Percentiles rank a stretch among this genome's conserved stretches.
Conservation (phyloP, 2,797 vertebrate species). For the Rhabdophis nuchalis region DNA sequence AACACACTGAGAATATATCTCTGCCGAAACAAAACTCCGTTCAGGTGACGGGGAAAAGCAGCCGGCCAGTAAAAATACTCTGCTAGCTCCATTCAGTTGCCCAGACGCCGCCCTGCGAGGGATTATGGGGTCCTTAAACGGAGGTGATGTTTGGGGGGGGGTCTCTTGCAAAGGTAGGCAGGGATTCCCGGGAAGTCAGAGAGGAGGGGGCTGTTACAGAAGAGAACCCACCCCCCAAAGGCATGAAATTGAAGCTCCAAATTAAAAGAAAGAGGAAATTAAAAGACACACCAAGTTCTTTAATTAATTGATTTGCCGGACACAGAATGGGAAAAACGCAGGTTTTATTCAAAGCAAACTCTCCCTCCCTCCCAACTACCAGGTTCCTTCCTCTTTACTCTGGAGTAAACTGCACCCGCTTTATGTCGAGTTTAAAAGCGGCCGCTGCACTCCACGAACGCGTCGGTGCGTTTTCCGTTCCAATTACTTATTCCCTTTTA, state of each 20-base stretch:
- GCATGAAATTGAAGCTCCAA: background rate
- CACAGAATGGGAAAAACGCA: background rate
- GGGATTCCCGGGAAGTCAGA: background rate
- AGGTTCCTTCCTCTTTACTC: background rate
- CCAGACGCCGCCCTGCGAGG: too few relatives aligned
- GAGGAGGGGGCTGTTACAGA: background rate
- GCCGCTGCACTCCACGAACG: background rate
- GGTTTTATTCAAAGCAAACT: rapidly evolving
- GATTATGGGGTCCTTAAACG: too few relatives aligned
- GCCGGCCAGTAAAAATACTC: too few relatives aligned
- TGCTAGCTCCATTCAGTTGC: too few relatives aligned
- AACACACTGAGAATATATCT: too few relatives aligned
- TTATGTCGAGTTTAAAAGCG: background rate
- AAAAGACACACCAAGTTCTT: background rate
- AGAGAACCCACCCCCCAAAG: background rate
- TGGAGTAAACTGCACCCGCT: background rate
- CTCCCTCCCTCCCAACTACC: background rate
- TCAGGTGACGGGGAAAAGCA: too few relatives aligned
- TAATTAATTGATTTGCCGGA: background rate
- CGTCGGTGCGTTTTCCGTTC: too few relatives aligned
- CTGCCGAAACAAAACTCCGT: too few relatives aligned
- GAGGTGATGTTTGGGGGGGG: too few relatives aligned
- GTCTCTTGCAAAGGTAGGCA: too few relatives aligned
- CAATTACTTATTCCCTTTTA: background rate
- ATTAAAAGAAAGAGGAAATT: background rate